Base-by-base conservation (phyloP, 2,888 invertebrate genomes). In the Sinelater perroti region DNA sequence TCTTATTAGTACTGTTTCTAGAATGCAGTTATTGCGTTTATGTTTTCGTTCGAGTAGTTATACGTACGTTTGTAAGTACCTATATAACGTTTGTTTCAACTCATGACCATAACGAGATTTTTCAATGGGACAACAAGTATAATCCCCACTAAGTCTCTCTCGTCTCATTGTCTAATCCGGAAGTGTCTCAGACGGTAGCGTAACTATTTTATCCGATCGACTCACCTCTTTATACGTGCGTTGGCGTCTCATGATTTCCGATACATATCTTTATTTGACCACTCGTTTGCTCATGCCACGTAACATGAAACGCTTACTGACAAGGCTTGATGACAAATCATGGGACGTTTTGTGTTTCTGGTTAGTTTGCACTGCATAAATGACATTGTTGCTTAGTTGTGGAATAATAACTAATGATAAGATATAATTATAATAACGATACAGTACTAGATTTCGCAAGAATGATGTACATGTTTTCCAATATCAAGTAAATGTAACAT, bases 401-500 rank as follows among this genome's bases (percentile, higher is more conserved):
- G 73, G 70, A 72, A 67, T 66, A 70, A 67, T 42, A 69, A 74
- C 68, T 75, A 75, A 68, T 65, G 68, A 70, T 72, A 71, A 72
- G 70, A 64, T 68, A n/a, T n/a, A 67, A 70, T 72, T 67, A 70
- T 67, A 68, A 70, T 72, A 67, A 70, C 67, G 67, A 69, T 70
- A 71, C 71, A 66, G 67, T 70, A 69, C 68, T 72, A 73, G 69
- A 69, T 69, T 57, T 70, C 65, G 67, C 68, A 72, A 71, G 72
- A 73, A 74, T 72, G 70, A 73, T 74, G 75, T 77, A 74, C 73
- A 75, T 76, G 75, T 77, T 76, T 73, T 74, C 73, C 72, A 76
- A 72, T 76, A 76, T 72, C 73, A 75, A 60, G 70, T 76, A 75
- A 71, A 73, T 76, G 75, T 76, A 67, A 66, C 72, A 73, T 73